Percentiles rank a stretch among this genome's conserved stretches.
Evolutionary conservation across 2,113 vertebrate species (phyloP).

Genomic region (Apteryx owenii): DNA sequence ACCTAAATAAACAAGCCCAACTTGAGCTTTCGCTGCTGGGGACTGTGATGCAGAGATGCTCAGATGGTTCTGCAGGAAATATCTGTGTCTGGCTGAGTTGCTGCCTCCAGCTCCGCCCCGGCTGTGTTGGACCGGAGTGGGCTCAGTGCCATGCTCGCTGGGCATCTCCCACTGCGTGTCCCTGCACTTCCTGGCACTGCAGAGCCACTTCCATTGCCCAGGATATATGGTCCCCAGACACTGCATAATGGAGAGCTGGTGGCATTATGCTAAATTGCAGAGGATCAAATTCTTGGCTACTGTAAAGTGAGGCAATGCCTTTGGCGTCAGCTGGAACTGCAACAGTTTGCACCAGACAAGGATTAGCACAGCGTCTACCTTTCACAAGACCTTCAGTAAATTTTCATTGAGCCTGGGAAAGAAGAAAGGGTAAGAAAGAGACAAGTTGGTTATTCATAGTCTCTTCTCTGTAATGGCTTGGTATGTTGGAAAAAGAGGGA

Average conservation of each 20-base stretch:
- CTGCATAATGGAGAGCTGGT: background rate
- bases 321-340: fast-evolving
- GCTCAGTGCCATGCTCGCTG: fast-evolving
- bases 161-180: fast-evolving
- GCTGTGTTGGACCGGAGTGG: fast-evolving
- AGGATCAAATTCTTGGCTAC: background rate
- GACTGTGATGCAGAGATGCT: background rate
- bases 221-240: fast-evolving
- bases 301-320: background rate
- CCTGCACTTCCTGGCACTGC: too few species aligned
- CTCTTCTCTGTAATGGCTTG: background rate
- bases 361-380: background rate
- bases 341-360: background rate
- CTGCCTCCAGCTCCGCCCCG: background rate
- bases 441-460: background rate
- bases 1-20: background rate
- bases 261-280: background rate
- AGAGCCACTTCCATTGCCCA: too few species aligned
- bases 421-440: background rate
- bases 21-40: fast-evolving
- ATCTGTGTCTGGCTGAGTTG: background rate
- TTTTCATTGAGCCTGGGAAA: background rate
- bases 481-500: background rate
- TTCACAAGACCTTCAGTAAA: background rate
- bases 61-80: background rate